Evolutionary conservation across 2,113 vertebrate genomes (phyloP).

Genomic region (Onychostoma macrolepis): DNA sequence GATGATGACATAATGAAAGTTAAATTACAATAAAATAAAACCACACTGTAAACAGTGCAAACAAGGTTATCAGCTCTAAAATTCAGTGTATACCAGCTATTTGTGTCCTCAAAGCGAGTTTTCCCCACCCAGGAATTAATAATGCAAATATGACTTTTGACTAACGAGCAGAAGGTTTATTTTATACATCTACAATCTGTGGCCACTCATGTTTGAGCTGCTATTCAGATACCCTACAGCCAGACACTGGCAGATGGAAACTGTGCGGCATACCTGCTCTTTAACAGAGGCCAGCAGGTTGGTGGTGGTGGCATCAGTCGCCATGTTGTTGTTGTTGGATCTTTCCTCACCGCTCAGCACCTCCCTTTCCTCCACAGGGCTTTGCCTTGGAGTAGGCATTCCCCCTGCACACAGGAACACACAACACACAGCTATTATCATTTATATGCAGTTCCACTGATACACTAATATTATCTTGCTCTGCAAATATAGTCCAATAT

Average conservation of each 20-base stretch:
- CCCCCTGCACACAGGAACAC: constrained; percentile 46
- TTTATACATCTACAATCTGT: constrained; percentile 6
- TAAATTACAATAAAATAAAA: neutral
- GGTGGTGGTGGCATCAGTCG: constrained; percentile 52
- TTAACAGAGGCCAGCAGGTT: constrained; percentile 61
- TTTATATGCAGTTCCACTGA: neutral
- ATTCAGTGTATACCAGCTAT: neutral
- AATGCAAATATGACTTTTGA: constrained; percentile 31
- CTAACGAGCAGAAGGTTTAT: constrained; percentile 9
- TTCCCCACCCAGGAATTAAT: constrained; percentile 19
- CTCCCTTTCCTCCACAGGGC: constrained; percentile 54
- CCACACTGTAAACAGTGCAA: neutral
- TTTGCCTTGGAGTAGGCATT: constrained; percentile 57
- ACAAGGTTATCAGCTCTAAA: neutral
- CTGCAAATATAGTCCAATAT: neutral
- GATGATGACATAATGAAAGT: neutral
- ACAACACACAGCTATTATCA: constrained; percentile 12
- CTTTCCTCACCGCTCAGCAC: constrained; percentile 46
- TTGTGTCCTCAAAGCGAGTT: neutral
- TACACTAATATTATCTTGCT: constrained; percentile 11
- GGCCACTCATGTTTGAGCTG: constrained; percentile 17
- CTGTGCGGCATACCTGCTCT: constrained; percentile 52
- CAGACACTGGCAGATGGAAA: constrained; percentile 22
- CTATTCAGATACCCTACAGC: neutral
- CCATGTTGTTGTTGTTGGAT: constrained; percentile 56